Evolutionary conservation across 2,113 vertebrate genomes (phyloP).

Genomic region (Centropus unirufus): DNA sequence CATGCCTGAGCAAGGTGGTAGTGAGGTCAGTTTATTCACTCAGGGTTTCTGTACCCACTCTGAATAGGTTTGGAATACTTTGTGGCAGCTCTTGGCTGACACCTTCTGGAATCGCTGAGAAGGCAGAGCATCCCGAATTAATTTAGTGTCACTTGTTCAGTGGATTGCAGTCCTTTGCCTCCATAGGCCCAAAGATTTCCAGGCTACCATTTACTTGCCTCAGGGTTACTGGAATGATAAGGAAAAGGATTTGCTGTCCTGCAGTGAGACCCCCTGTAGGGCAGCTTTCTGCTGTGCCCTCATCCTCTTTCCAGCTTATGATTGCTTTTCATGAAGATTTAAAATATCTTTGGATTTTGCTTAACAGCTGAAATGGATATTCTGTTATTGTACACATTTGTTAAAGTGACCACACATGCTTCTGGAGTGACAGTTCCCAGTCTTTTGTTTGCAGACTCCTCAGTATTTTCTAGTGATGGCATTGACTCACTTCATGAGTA

Average conservation of each 20-base stretch:
- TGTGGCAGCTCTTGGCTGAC: conserved; percentile 12
- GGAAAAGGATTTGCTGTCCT: neutral
- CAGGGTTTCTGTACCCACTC: neutral
- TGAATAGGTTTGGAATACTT: neutral
- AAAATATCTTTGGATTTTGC: neutral
- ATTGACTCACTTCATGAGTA: no score
- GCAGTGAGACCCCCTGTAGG: neutral
- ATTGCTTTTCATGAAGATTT: neutral
- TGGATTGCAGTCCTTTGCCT: neutral
- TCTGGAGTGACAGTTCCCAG: neutral
- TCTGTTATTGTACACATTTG: neutral
- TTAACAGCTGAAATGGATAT: neutral
- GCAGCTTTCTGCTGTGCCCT: neutral
- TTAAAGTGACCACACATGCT: neutral
- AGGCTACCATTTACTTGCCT: neutral
- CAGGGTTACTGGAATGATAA: neutral
- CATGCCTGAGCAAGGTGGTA: neutral
- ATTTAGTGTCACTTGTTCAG: neutral
- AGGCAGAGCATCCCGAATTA: neutral
- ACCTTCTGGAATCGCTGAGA: neutral
- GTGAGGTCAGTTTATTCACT: neutral
- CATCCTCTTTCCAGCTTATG: neutral
- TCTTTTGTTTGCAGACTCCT: neutral
- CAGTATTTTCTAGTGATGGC: neutral
- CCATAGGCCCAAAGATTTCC: neutral